These are phyloP conservation scores for Resseliella maxima DNA, from an alignment of 2,888 invertebrate genomes.

Conservation along the genomic window DNA sequence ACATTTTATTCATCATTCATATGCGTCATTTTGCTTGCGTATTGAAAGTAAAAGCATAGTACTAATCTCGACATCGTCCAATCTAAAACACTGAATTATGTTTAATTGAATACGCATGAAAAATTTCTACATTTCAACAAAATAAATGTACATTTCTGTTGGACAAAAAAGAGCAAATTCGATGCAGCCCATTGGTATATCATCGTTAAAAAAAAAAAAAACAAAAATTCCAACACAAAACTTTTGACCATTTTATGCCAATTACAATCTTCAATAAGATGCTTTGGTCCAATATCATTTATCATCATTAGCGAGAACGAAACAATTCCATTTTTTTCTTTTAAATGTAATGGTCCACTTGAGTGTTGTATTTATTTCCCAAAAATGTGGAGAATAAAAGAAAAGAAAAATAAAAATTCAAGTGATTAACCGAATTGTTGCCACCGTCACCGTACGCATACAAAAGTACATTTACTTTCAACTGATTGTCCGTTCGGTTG, in stretches of 20 bases:
- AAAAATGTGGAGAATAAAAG: slow-evolving; percentile 1
- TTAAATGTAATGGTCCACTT: neutral
- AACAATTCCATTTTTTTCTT: neutral
- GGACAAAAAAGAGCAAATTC: neutral
- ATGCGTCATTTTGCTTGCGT: neutral
- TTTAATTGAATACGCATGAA: neutral
- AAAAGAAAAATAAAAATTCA: slow-evolving; percentile 22
- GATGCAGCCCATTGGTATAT: neutral
- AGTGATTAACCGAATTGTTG: neutral
- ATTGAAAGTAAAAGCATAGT: slow-evolving; percentile 14
- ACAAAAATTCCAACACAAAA: neutral
- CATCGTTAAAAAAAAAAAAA: neutral
- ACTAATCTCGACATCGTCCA: neutral
- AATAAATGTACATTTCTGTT: too few species aligned
- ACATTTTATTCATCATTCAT: neutral
- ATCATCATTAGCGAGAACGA: slow-evolving; percentile 26
- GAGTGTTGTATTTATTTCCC: slow-evolving; percentile 4
- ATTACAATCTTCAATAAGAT: neutral
- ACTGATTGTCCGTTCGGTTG: slow-evolving; percentile 18
- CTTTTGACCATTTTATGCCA: neutral
- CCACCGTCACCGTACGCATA: neutral
- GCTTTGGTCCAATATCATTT: neutral
- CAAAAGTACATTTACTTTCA: slow-evolving; percentile 39
- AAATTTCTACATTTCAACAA: too few species aligned
- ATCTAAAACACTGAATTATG: neutral